These are phyloP conservation scores for Bovichtus diacanthus DNA, from an alignment of 2,797 vertebrate genomes.

Conservation along the genomic window DNA sequence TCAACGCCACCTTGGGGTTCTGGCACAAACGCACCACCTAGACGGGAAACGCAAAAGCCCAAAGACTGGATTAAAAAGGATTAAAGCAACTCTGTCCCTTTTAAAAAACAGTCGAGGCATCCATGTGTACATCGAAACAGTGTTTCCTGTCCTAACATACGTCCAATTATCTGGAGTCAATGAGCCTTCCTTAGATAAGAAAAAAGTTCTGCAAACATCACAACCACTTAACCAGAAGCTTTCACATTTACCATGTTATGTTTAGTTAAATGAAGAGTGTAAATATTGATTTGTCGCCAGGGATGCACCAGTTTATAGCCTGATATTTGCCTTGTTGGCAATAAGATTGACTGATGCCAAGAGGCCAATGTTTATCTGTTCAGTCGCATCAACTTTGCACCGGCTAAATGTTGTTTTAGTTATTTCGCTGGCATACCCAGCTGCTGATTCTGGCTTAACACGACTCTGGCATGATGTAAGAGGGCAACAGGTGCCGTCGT, in stretches of 20 bases:
- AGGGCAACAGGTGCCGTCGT: too few species aligned
- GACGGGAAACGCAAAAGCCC: background rate
- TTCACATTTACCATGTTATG: background rate
- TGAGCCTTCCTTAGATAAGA: background rate
- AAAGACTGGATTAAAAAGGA: background rate
- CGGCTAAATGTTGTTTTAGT: too few species aligned
- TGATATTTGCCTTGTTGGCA: too few species aligned
- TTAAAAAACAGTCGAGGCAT: background rate
- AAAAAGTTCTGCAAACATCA: background rate
- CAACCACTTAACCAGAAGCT: background rate
- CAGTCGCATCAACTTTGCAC: too few species aligned
- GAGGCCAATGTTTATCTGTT: too few species aligned
- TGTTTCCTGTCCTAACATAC: background rate
- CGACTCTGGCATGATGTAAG: too few species aligned
- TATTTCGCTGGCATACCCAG: too few species aligned
- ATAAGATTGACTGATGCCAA: too few species aligned
- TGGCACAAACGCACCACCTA: constrained; percentile 98
- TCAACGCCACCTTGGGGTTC: constrained; percentile 95
- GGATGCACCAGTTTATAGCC: too few species aligned
- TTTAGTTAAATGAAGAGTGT: background rate
- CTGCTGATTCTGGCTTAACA: too few species aligned
- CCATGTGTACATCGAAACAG: background rate
- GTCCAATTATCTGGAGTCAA: background rate
- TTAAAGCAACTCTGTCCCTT: too few species aligned
- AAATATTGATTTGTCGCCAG: too few species aligned